A percentile compares a stretch with the other conserved stretches of the same genome.
Evolutionary conservation across 2,888 invertebrate genomes (phyloP).

Genomic region (Lordiphosa fenestrarum): DNA sequence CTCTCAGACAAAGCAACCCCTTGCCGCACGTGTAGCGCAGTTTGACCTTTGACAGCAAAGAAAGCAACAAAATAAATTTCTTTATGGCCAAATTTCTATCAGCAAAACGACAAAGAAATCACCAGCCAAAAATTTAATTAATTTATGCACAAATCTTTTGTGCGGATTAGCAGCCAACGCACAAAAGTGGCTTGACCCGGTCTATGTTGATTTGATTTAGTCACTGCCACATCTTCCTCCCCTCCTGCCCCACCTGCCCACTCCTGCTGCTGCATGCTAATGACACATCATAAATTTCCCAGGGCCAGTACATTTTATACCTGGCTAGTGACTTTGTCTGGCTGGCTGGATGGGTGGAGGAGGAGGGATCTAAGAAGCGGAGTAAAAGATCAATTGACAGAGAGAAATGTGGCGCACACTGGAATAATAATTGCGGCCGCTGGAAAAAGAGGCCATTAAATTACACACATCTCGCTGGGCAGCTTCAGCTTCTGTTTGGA

Average conservation of each 20-base stretch:
- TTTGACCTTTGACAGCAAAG: conserved; percentile 54
- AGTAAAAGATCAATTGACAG: conserved; percentile 74
- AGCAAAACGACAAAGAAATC: background rate
- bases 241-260: conserved; percentile 31
- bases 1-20: background rate
- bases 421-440: conserved; percentile 50
- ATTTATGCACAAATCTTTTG: conserved; percentile 19
- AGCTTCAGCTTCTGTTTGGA: conserved; percentile 53
- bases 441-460: conserved; percentile 62
- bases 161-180: conserved; percentile 11
- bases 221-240: conserved; percentile 6
- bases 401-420: conserved; percentile 61
- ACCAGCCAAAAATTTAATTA: conserved; percentile 14
- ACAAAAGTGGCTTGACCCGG: conserved; percentile 24
- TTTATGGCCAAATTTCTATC: conserved; percentile 27
- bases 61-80: conserved; percentile 26
- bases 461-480: conserved; percentile 51
- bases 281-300: conserved; percentile 75
- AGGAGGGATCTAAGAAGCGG: conserved; percentile 5
- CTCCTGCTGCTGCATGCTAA: conserved; percentile 74
- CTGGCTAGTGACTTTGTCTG: conserved; percentile 23
- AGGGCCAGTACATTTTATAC: conserved; percentile 9
- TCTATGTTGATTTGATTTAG: conserved; percentile 7
- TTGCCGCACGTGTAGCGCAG: background rate
- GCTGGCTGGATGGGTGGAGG: too few relatives aligned